Percentiles rank a stretch among this genome's conserved stretches.
phyloP scores from a whole-genome alignment of 30 jellyfish, hydroid and myxozoan species.

The Catostylus mosaicus region DNA sequence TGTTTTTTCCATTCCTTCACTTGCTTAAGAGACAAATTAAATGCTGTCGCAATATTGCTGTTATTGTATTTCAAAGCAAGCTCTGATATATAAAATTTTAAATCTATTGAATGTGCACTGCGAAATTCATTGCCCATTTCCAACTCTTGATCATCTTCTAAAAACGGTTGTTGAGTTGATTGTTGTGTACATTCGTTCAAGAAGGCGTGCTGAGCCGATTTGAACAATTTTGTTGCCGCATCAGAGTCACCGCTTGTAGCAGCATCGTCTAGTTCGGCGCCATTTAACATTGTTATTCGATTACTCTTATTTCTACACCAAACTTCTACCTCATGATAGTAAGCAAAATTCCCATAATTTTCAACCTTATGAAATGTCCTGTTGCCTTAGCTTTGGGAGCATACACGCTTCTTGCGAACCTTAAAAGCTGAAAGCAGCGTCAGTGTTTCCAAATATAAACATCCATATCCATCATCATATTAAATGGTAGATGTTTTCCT shows the following conservation, averaged over 20 bases:
- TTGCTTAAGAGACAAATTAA: slow-evolving; percentile 20
- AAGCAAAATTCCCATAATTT: too few relatives aligned
- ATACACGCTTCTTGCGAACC: too few relatives aligned
- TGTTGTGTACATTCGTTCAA: slow-evolving; percentile 1
- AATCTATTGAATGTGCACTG: slow-evolving; percentile 56
- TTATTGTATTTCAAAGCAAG: slow-evolving; percentile 45
- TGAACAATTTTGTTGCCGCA: slow-evolving; percentile 18
- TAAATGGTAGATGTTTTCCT: too few relatives aligned
- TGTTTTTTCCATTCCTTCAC: slow-evolving; percentile 60
- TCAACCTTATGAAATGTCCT: too few relatives aligned
- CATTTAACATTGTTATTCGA: slow-evolving; percentile 20
- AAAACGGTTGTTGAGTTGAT: not conserved
- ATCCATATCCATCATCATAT: too few relatives aligned
- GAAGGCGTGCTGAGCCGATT: slow-evolving; percentile 11
- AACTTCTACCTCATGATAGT: too few relatives aligned
- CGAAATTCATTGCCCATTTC: slow-evolving; percentile 44
- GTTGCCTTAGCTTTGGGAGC: too few relatives aligned
- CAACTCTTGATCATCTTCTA: slow-evolving; percentile 37
- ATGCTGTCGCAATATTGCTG: slow-evolving; percentile 43
- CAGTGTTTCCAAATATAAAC: too few relatives aligned
- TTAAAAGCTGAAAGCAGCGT: too few relatives aligned
- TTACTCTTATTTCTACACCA: not conserved
- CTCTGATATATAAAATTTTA: slow-evolving; percentile 59
- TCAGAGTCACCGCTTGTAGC: slow-evolving; percentile 56
- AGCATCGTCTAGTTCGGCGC: slow-evolving; percentile 19